A percentile compares a stretch with the other conserved stretches of the same genome.
phyloP scores from a whole-genome alignment of 1,140 invertebrate species.

The Neomicropteryx cornuta region DNA sequence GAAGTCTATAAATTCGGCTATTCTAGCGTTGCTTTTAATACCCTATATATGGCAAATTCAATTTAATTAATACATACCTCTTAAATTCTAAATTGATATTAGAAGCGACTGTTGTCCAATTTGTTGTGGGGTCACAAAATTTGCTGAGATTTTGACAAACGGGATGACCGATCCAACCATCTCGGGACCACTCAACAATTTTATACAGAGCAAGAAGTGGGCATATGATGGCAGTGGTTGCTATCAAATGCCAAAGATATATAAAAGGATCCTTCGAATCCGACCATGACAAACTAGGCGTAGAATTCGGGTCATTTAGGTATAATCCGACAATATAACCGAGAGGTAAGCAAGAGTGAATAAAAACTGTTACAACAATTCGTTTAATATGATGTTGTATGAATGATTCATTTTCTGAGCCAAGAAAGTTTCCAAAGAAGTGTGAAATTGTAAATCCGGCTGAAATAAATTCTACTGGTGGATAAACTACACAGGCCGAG shows the following conservation, averaged over 20 bases:
- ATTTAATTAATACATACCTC: too few species aligned
- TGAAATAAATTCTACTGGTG: conserved; percentile 53
- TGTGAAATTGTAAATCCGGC: conserved; percentile 51
- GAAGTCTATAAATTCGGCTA: too few species aligned
- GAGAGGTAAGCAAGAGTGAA: conserved; percentile 50
- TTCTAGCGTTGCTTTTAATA: too few species aligned
- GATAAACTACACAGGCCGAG: conserved; percentile 51
- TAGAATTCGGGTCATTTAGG: conserved; percentile 9
- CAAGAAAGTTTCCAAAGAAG: conserved; percentile 44
- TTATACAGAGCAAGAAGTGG: conserved; percentile 18
- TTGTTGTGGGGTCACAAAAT: conserved; percentile 44
- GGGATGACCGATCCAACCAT: conserved; percentile 59
- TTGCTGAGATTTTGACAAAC: conserved; percentile 47
- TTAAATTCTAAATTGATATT: conserved; percentile 65
- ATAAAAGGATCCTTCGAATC: background rate
- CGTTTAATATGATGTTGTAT: conserved; percentile 52
- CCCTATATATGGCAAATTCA: too few species aligned
- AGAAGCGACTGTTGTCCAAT: conserved; percentile 49
- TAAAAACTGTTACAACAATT: conserved; percentile 43
- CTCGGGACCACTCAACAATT: conserved; percentile 46
- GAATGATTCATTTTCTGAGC: conserved; percentile 49
- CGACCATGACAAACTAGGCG: background rate
- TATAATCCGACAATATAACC: conserved; percentile 37
- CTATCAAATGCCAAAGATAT: conserved; percentile 16
- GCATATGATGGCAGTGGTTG: conserved; percentile 17